Conservation (phyloP, 2,888 invertebrate genomes). For the Scrobipalpa atriplicella region DNA sequence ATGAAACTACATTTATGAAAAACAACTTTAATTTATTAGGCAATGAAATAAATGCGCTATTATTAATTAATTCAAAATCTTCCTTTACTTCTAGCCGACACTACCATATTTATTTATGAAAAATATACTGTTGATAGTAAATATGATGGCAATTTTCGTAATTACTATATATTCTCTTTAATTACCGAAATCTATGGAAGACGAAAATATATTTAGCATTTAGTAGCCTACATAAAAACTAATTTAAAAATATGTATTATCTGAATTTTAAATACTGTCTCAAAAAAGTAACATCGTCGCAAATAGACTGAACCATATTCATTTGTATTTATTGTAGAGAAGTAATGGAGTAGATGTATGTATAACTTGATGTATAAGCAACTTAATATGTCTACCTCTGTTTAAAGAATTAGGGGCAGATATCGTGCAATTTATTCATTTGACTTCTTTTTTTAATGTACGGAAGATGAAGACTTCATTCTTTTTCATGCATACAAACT, state of each 20-base stretch:
- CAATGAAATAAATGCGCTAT: too few species aligned
- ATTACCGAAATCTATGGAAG: too few species aligned
- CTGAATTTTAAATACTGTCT: neutral
- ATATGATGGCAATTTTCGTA: neutral
- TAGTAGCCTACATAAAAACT: neutral
- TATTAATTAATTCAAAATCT: neutral
- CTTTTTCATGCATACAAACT: too few species aligned
- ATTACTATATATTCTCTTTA: too few species aligned
- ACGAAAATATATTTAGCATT: neutral
- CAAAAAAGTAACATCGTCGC: neutral
- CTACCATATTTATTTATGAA: neutral
- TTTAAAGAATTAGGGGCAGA: neutral
- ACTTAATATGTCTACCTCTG: slow-evolving; percentile 38
- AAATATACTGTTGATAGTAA: too few species aligned
- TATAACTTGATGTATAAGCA: too few species aligned
- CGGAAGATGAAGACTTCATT: too few species aligned
- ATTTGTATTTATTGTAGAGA: slow-evolving; percentile 12
- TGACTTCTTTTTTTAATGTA: neutral
- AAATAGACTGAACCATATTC: slow-evolving; percentile 5
- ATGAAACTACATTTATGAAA: too few species aligned
- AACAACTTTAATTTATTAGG: too few species aligned
- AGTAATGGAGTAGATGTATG: slow-evolving; percentile 37
- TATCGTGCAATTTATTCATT: slow-evolving; percentile 1
- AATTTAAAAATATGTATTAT: neutral
- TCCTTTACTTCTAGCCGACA: neutral